Evolutionary conservation across 1,140 invertebrate species (phyloP), one percentile per base, ranked within the genome.

Genomic region (Achatina immaculata): DNA sequence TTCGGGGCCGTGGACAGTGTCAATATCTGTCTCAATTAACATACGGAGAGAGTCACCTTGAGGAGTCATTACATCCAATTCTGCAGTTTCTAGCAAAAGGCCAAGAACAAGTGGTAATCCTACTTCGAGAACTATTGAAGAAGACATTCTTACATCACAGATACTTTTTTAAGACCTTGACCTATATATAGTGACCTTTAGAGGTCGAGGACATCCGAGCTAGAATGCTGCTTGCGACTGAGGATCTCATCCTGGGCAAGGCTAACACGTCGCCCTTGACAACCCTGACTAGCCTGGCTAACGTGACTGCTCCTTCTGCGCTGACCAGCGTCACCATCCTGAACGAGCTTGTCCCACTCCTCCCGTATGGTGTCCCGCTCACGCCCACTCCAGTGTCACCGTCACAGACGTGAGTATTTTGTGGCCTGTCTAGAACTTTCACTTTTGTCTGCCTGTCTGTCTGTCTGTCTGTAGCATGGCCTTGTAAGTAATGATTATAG

Each of bases 341-440:
- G 43, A 73, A 73, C 28, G 71, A 51, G 71, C 14, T 73, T 1
- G 71, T 73, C 0, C 40, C 71, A 7, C 42, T 73, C 0, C 42
- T 73, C 7, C 71, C 71, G 0, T 73, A 73, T 48, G 71, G 71
- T 9, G 43, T 73, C 3, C 71, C 71, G 7, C 2, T 73, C 43
- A 73, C 71, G 4, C 43, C 71, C 0, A 28, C 71, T 1, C 71
- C 42, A 28, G 71, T 73, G 7, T 73, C 71, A 21, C 71, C 71
- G 14, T 73, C 71, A 16, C 71, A 73, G 28, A 73, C 71, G 71
- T 73, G 71, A 73, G 71, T 73, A 73, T n/a, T 51, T 40, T 3
- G 28, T 62, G n/a, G n/a, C 24, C 21, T 55, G 16, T 21, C 48
- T 19, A 21, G 21, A 55, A 55, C 24, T 21, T 14, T 45, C 43